A percentile compares a stretch with the other conserved stretches of the same genome.
Evolutionary conservation across 30 jellyfish, hydroid and myxozoan species (phyloP).

Genomic region (Hydractinia symbiolongicarpus): DNA sequence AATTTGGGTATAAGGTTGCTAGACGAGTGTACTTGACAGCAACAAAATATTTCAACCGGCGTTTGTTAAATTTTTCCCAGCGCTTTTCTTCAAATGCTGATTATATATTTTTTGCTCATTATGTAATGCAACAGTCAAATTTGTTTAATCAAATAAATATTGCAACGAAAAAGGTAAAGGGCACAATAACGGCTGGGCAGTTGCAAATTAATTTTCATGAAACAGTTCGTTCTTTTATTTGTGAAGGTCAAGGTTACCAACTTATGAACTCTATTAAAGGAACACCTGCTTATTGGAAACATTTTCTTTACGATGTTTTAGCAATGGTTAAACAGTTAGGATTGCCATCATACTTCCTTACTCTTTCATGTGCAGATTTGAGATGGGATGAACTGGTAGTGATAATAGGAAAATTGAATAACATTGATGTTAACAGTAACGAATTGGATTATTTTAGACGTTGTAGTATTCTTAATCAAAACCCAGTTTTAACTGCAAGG

Average conservation of each 20-base stretch:
- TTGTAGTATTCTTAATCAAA: constrained; percentile 21
- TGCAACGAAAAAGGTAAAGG: constrained; percentile 17
- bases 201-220: constrained; percentile 20
- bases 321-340: constrained; percentile 51
- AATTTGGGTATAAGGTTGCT: constrained; percentile 39
- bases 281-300: constrained; percentile 43
- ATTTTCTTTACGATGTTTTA: constrained; percentile 28
- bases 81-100: constrained; percentile 23
- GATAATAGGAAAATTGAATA: constrained; percentile 12
- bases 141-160: constrained; percentile 19
- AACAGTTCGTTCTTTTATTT: constrained; percentile 9
- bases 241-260: constrained; percentile 13
- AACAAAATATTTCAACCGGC: constrained; percentile 25
- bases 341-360: constrained; percentile 28
- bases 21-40: no score
- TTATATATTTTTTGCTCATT: constrained; percentile 32
- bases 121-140: constrained; percentile 21
- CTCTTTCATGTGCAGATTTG: constrained; percentile 39
- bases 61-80: constrained; percentile 25
- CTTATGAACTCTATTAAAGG: constrained; percentile 33
- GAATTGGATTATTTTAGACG: constrained; percentile 20
- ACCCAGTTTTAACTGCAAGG: constrained; percentile 34
- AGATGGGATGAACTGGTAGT: constrained; percentile 35
- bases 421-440: constrained; percentile 5
- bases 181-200: constrained; percentile 21